phyloP scores from a whole-genome alignment of 1,140 invertebrate species.

The Antheraea mylitta region DNA sequence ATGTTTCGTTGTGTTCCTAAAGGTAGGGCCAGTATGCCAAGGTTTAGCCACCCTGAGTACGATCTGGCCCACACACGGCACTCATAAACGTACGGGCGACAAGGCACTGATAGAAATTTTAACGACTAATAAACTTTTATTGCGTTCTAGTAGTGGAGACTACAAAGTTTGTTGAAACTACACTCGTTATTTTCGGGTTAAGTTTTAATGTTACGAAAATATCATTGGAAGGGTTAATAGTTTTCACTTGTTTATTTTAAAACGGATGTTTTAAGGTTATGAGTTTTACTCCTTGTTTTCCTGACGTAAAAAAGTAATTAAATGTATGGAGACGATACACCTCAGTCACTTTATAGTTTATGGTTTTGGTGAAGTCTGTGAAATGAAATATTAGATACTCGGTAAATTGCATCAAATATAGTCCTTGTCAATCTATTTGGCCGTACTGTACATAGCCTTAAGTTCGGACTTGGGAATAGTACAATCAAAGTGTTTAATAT shows the following conservation, averaged over 20 bases:
- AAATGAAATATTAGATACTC: no score
- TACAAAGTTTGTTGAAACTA: constrained; percentile 6
- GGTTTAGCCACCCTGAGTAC: not conserved
- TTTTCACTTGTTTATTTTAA: constrained; percentile 1
- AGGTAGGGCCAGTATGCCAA: not conserved
- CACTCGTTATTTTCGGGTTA: constrained; percentile 4
- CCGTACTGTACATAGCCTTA: no score
- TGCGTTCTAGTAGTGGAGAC: not conserved
- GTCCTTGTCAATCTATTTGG: no score
- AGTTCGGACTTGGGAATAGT: no score
- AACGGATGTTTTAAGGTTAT: not conserved
- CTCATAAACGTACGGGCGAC: not conserved
- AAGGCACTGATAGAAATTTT: not conserved
- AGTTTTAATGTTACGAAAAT: constrained; percentile 3
- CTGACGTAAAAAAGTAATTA: no score
- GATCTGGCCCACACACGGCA: constrained; percentile 4
- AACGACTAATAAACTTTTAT: constrained; percentile 10
- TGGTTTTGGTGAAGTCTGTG: no score
- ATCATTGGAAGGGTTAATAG: constrained; percentile 4
- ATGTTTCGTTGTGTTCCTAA: no score
- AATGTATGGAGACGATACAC: no score
- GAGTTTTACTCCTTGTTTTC: not conserved
- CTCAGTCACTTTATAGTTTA: no score
- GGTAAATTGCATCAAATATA: no score
- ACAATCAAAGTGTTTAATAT: no score